Evolutionary conservation across 2,797 vertebrate species (phyloP).

Genomic region (Scleropages formosus): DNA sequence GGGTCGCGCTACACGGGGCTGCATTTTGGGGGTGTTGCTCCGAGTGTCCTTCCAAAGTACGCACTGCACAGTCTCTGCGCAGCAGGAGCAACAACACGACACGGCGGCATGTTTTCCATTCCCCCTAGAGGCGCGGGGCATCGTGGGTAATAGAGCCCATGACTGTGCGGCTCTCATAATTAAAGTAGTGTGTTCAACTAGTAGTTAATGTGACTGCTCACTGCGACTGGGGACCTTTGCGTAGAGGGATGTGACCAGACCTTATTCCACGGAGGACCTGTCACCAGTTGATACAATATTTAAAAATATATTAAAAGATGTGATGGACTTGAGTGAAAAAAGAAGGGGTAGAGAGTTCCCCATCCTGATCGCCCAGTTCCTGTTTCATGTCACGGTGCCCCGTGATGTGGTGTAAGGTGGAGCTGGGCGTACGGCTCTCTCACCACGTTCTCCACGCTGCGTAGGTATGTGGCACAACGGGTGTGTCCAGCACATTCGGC

Average conservation of each 20-base stretch:
- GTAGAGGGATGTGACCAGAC: too few relatives aligned
- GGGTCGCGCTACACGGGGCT: not conserved
- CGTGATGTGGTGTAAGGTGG: not conserved
- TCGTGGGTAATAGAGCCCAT: constrained; percentile 5
- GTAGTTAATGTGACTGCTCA: not conserved
- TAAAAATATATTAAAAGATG: too few relatives aligned
- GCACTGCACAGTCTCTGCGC: not conserved
- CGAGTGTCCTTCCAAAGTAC: not conserved
- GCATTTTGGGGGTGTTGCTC: not conserved
- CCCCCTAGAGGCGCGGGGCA: not conserved
- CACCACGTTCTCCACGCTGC: constrained; percentile 94
- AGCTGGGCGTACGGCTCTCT: constrained; percentile 16
- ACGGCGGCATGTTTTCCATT: not conserved
- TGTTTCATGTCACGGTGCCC: not conserved
- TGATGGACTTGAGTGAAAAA: too few relatives aligned
- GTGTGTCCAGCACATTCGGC: constrained; percentile 87
- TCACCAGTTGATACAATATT: too few relatives aligned
- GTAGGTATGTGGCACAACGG: constrained; percentile 93
- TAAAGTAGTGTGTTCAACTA: not conserved
- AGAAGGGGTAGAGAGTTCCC: too few relatives aligned
- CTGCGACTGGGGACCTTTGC: not conserved
- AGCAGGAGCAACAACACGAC: not conserved
- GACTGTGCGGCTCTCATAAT: not conserved
- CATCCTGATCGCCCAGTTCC: not conserved
- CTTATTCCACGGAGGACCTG: too few relatives aligned